phyloP scores from a whole-genome alignment of 2,113 vertebrate genomes.

The Actenoides hombroni region DNA sequence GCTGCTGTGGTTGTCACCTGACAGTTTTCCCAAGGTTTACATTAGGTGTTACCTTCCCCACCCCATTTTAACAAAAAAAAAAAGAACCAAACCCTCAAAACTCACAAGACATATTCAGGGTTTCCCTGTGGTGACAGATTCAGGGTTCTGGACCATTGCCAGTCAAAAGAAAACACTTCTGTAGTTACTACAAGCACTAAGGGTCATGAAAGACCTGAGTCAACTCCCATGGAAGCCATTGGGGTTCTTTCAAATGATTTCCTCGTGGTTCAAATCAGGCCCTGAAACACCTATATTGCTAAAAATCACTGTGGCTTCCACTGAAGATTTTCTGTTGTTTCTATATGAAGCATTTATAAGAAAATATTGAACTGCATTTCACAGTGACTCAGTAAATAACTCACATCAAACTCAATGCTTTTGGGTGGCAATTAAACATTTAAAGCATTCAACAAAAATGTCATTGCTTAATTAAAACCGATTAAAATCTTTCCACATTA shows the following conservation, averaged over 20 bases:
- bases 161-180: background rate
- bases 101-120: background rate
- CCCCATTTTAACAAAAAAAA: background rate
- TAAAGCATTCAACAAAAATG: conserved; percentile 19
- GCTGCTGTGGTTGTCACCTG: background rate
- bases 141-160: background rate
- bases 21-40: background rate
- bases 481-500: conserved; percentile 8
- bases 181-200: background rate
- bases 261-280: background rate
- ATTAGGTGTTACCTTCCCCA: background rate
- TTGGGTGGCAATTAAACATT: conserved; percentile 35
- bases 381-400: conserved; percentile 25
- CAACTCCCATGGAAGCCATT: background rate
- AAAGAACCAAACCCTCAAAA: background rate
- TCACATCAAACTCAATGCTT: background rate
- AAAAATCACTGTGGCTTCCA: background rate
- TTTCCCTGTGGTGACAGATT: background rate
- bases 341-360: background rate
- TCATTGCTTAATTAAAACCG: conserved; percentile 19
- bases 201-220: background rate
- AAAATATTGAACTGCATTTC: conserved; percentile 11
- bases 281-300: background rate
- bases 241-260: background rate
- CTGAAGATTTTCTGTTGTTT: background rate